Base-by-base conservation (phyloP, 2,888 invertebrate genomes). In the Palloptera scutellata region DNA sequence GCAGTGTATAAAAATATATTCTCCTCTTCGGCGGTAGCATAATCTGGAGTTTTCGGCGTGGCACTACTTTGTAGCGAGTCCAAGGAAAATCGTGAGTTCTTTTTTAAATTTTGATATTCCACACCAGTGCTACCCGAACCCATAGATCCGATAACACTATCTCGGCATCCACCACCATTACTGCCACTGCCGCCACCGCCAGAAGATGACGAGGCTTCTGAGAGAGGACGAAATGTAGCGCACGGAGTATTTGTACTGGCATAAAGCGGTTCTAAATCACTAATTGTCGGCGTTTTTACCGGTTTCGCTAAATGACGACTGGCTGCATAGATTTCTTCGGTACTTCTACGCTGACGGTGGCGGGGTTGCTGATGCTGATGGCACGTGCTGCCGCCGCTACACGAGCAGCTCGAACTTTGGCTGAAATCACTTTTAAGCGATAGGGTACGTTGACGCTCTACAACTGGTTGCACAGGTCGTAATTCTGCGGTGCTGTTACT, bases 21-120 rank as follows among this genome's bases (percentile, higher is more conserved):
- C 64, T 84, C 83, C 69, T 83, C 84, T 66, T 80, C 82, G 20
- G 78, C 79, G 1, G 81, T 80, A 19, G 78, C 77, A 57, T 83
- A 84, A 51, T 84, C 84, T 0, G 85, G 84, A 0, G 85, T 83
- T 72, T 83, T 84, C 58, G 84, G 80, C 8, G 84, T 83, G 52
- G 79, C 79, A 66, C 83, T 84, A 61, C 84, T 84, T 55, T 84
- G 85, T 67, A 84, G 72, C 1, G 84, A 84, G 67, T 84, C 84
- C 70, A 84, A 69, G 0, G 84, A 84, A 71, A 83, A 84, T 30
- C 83, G 78, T 0, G 84, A 84, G 55, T 81, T 84, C 74, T 83
- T 83, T 66, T 81, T 81, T 12, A 78, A 72, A 69, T 77, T 81
- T 64, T 81, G 80, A 65, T 83, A 83, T n/a, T 83, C 84, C 52